Conservation (phyloP, 2,797 vertebrate species). For the Lepidocolaptes lacrymiger region DNA sequence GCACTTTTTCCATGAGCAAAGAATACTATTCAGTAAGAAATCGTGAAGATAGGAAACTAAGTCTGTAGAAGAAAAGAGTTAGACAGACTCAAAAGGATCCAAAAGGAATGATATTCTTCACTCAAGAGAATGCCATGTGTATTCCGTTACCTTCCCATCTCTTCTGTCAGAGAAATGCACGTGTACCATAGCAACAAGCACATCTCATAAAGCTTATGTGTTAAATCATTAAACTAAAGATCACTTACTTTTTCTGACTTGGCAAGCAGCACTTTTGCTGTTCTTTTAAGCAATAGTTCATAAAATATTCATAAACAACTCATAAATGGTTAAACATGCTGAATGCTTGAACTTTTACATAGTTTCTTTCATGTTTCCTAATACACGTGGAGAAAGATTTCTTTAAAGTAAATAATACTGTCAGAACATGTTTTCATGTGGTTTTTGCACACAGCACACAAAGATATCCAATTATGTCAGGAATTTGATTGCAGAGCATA, state of each 20-base stretch:
- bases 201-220: background rate
- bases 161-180: background rate
- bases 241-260: slow-evolving; percentile 55
- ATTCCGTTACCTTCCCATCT: background rate
- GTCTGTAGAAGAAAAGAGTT: background rate
- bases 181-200: background rate
- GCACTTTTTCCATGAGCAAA: background rate
- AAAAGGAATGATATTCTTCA: background rate
- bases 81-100: background rate
- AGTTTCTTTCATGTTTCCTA: slow-evolving; percentile 1
- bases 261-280: slow-evolving; percentile 17
- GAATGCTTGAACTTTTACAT: slow-evolving; percentile 28
- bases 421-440: background rate
- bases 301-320: slow-evolving; percentile 73
- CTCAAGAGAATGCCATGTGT: background rate
- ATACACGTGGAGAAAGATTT: background rate
- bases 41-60: background rate
- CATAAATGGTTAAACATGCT: slow-evolving; percentile 60
- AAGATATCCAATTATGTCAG: slow-evolving; percentile 6
- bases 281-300: slow-evolving; percentile 51
- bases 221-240: slow-evolving; percentile 57
- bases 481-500: slow-evolving; percentile 24
- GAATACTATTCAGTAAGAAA: background rate
- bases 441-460: slow-evolving; percentile 7
- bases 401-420: slow-evolving; percentile 8